Evolutionary conservation across 2,113 vertebrate genomes (phyloP).

Genomic region (Bucco capensis): DNA sequence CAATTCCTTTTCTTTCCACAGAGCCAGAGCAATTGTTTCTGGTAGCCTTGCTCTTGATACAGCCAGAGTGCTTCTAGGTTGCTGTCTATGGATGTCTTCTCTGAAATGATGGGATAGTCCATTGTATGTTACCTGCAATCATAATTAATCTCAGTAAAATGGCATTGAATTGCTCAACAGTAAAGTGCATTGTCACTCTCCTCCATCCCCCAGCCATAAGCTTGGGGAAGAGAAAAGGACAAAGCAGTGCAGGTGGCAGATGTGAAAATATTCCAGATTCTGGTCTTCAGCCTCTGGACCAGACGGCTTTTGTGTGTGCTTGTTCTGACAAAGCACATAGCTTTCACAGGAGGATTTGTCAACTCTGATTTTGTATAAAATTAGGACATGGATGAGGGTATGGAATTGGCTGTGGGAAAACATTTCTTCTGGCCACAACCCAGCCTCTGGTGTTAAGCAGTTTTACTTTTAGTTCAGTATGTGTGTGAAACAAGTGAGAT

Average conservation of each 20-base stretch:
- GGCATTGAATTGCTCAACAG: not conserved
- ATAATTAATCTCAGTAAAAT: constrained; percentile 24
- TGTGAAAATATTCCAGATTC: not conserved
- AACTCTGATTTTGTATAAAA: not conserved
- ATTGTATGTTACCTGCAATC: constrained; percentile 49
- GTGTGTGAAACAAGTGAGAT: not conserved
- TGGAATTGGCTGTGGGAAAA: not conserved
- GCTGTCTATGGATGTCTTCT: constrained; percentile 49
- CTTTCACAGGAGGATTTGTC: not conserved
- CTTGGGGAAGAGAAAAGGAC: not conserved
- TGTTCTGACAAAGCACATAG: not conserved
- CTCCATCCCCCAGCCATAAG: not conserved
- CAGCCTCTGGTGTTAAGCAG: not conserved
- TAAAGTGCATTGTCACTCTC: not conserved
- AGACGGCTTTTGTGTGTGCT: not conserved
- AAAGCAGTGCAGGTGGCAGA: not conserved
- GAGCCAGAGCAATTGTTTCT: constrained; percentile 64
- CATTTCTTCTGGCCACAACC: not conserved
- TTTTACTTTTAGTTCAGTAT: not conserved
- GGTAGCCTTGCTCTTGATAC: constrained; percentile 57
- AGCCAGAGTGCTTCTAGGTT: constrained; percentile 55
- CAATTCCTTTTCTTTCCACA: constrained; percentile 46
- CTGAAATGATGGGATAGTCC: constrained; percentile 53
- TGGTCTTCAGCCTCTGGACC: not conserved
- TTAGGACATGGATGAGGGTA: not conserved